A percentile compares a stretch with the other conserved stretches of the same genome.
These are phyloP conservation scores for Hydropsyche betteni DNA, from an alignment of 2,888 invertebrate species.

Conservation along the genomic window DNA sequence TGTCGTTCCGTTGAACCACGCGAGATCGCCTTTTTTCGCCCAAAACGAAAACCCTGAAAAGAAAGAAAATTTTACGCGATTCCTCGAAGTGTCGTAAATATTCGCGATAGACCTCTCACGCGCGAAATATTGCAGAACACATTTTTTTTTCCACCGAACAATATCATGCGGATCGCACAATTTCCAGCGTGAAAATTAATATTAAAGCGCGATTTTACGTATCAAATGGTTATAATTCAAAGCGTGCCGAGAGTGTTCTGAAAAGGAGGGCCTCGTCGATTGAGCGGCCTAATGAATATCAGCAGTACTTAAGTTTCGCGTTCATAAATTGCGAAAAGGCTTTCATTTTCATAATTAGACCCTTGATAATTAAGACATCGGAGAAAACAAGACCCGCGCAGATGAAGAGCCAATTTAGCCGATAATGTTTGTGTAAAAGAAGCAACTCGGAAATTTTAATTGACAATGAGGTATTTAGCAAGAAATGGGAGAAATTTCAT, in stretches of 20 bases:
- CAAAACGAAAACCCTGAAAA: too few species aligned
- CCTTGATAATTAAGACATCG: conserved; percentile 31
- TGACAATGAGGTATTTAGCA: conserved; percentile 32
- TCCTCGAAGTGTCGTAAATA: too few species aligned
- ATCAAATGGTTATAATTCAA: conserved; percentile 24
- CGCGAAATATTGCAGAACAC: too few species aligned
- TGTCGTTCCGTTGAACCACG: too few species aligned
- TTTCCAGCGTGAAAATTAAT: too few species aligned
- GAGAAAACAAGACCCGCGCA: conserved; percentile 26
- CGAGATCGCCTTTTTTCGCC: too few species aligned
- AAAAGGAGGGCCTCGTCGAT: conserved; percentile 1
- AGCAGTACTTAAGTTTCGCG: conserved; percentile 33
- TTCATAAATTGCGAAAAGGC: conserved; percentile 32
- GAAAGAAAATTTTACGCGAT: too few species aligned
- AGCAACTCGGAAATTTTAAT: conserved; percentile 14
- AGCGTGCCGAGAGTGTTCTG: conserved; percentile 10
- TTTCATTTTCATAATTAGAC: conserved; percentile 33
- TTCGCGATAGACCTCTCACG: too few species aligned
- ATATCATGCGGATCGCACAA: too few species aligned
- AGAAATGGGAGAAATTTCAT: conserved; percentile 2
- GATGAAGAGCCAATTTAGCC: conserved; percentile 24
- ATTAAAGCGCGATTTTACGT: conserved; percentile 25
- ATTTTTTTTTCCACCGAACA: too few species aligned
- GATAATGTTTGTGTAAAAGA: conserved; percentile 32
- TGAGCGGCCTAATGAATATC: conserved; percentile 30